Evolutionary conservation across 2,113 vertebrate species (phyloP), one percentile per base, ranked within the genome.

Genomic region (Stictonetta naevosa): DNA sequence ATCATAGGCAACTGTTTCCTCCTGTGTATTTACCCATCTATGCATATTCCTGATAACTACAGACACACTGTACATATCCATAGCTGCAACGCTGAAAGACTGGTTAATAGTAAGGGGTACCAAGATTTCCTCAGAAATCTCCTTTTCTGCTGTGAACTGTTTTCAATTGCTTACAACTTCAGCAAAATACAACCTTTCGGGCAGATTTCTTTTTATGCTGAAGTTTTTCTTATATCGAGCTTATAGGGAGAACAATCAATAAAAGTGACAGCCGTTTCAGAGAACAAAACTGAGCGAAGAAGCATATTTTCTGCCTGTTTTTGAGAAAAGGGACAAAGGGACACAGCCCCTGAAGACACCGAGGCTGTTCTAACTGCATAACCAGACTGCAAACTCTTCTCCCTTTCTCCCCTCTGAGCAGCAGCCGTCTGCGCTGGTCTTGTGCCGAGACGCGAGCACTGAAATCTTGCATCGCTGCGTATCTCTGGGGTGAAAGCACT

Each of bases 251-350:
- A 71, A 25, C 6, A 42, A 23, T 11, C 38, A 42, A 26, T 29
- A 34, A 15, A 83, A 59, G 20, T 28, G 38, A 38, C 2, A 1
- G 4, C 21, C 13, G 8, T 12, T 38, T 22, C 69, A 76, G 9
- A 40, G n/a, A 50, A 56, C 2, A 46, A 58, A 77, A 81, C 16
- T 3, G 20, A 81, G 5, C 33, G 31, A 0, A 1, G 11, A 4
- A 46, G 4, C 2, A 40, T 4, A 6, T 10, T n/a, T 15, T 18
- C 38, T 71, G 17, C 10, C 55, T 19, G 8, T 0, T 3, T 17
- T 56, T 34, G 20, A 60, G 53, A 18, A 56, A 11, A 7, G 6
- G 53, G 42, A 31, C 46, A 22, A 60, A 62, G 31, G 10, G 11
- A 23, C 14, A 19, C 36, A 8, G 29, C 67, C 60, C 46, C 67